A percentile compares a stretch with the other conserved stretches of the same genome.
Conservation (phyloP, 2,113 vertebrate genomes). For the Nansenia antarctica region DNA sequence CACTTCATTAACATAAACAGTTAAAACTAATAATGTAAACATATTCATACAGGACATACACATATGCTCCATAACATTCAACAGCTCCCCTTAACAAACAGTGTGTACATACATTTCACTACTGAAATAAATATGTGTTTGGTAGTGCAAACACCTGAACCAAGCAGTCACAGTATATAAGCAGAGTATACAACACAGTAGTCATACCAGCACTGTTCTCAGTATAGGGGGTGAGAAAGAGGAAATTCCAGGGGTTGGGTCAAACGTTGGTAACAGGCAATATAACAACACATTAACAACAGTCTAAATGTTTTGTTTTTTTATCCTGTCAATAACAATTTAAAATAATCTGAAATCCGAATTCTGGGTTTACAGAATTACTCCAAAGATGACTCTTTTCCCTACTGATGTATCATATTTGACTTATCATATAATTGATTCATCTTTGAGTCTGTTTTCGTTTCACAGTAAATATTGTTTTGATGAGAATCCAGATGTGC, state of each 20-base stretch:
- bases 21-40: neutral
- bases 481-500: no score
- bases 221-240: neutral
- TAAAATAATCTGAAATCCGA: neutral
- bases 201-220: neutral
- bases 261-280: neutral
- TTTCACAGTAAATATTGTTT: neutral
- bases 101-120: constrained; percentile 10
- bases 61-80: neutral
- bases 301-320: constrained; percentile 2
- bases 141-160: constrained; percentile 7
- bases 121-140: constrained; percentile 17
- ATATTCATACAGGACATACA: neutral
- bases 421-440: no score
- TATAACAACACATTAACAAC: constrained; percentile 7
- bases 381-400: neutral
- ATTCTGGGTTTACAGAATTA: neutral
- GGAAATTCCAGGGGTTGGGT: neutral
- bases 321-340: neutral
- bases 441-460: neutral
- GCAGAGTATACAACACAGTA: neutral
- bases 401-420: no score
- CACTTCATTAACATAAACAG: neutral
- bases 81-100: constrained; percentile 7
- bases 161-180: constrained; percentile 7